Conservation (phyloP, 2,888 invertebrate genomes). For the Pollenia angustigena region DNA sequence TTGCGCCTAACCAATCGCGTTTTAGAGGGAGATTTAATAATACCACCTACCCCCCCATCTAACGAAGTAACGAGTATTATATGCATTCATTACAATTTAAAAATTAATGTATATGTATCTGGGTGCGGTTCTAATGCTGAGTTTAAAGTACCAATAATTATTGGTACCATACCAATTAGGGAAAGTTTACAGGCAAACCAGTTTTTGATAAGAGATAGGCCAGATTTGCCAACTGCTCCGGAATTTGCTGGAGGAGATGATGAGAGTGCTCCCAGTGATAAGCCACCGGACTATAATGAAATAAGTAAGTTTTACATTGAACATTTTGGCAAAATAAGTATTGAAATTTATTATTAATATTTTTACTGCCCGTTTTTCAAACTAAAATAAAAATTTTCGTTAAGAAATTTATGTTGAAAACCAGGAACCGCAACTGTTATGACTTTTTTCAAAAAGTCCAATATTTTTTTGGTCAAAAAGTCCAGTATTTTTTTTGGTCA, state of each 20-base stretch:
- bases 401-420: no score
- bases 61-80: slow-evolving; percentile 67
- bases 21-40: slow-evolving; percentile 64
- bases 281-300: slow-evolving; percentile 75
- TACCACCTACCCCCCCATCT: slow-evolving; percentile 74
- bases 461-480: no score
- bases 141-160: slow-evolving; percentile 72
- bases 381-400: no score
- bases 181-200: slow-evolving; percentile 74
- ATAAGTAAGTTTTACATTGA: slow-evolving; percentile 69
- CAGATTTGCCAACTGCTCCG: slow-evolving; percentile 62
- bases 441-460: no score
- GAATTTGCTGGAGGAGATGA: slow-evolving; percentile 33
- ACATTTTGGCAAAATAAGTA: no score
- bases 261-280: slow-evolving; percentile 29
- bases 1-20: slow-evolving; percentile 73
- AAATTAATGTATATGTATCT: slow-evolving; percentile 64
- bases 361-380: no score
- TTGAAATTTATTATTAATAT: no score
- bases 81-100: slow-evolving; percentile 67
- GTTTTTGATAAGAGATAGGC: neutral
- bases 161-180: slow-evolving; percentile 76
- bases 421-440: no score
- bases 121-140: slow-evolving; percentile 63
- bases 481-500: no score